A percentile compares a stretch with the other conserved stretches of the same genome.
phyloP scores from a whole-genome alignment of 2,888 invertebrate species.

The Toxonevra muliebris region DNA sequence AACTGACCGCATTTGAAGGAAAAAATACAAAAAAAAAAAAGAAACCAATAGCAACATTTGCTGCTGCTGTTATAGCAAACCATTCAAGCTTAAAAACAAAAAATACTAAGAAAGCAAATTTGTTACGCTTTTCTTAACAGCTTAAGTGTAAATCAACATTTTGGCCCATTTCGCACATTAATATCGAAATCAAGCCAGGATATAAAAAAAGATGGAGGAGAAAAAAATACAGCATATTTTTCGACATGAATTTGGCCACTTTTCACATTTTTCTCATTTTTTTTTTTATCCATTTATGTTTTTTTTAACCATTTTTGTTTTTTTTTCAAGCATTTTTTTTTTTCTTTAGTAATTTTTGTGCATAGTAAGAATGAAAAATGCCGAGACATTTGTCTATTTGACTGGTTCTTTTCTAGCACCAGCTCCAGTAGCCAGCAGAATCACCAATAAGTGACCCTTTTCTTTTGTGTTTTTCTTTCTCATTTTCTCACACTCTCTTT shows the following conservation, averaged over 20 bases:
- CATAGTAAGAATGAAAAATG: constrained; percentile 46
- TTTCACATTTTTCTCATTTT: constrained; percentile 31
- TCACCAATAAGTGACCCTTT: constrained; percentile 47
- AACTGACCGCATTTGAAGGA: constrained; percentile 6
- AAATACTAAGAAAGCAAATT: background rate
- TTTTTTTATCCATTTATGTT: background rate
- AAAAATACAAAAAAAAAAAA: constrained; percentile 1
- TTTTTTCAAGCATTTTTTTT: background rate
- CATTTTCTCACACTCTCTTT: constrained; percentile 5
- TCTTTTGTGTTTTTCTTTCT: constrained; percentile 32
- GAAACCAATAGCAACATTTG: constrained; percentile 1
- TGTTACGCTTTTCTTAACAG: constrained; percentile 18
- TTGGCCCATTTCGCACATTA: constrained; percentile 24
- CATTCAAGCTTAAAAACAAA: background rate
- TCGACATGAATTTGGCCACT: constrained; percentile 26
- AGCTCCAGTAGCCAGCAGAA: constrained; percentile 25
- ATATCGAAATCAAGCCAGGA: constrained; percentile 12
- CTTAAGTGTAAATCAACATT: constrained; percentile 39
- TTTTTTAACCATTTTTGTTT: background rate
- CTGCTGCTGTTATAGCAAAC: background rate
- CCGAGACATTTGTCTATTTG: constrained; percentile 54
- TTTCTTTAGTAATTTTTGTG: background rate
- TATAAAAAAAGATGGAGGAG: constrained; percentile 3
- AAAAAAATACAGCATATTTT: constrained; percentile 4
- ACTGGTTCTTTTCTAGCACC: constrained; percentile 22